Evolutionary conservation across 2,113 vertebrate genomes (phyloP).

Genomic region (Paracanthobrama guichenoti): DNA sequence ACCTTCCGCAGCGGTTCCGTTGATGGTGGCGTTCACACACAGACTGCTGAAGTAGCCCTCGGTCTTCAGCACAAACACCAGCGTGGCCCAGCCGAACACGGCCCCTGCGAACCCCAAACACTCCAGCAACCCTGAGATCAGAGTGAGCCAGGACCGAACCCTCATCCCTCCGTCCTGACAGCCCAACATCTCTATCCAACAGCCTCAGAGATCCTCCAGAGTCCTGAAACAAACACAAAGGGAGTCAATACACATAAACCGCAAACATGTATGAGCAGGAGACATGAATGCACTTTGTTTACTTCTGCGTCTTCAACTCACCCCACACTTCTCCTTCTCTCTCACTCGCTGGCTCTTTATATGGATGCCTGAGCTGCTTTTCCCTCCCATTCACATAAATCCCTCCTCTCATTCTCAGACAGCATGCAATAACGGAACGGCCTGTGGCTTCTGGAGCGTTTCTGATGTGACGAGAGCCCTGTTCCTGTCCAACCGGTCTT

Average conservation of each 20-base stretch:
- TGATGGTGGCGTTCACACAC: constrained; percentile 66
- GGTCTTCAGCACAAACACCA: constrained; percentile 86
- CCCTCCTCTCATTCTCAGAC: constrained; percentile 2
- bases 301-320: not conserved
- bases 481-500: no score
- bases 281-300: not conserved
- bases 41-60: constrained; percentile 80
- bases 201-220: not conserved
- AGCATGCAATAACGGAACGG: no score
- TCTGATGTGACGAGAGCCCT: not conserved
- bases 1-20: constrained; percentile 68
- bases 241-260: no score
- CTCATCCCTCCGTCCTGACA: not conserved
- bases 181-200: constrained; percentile 57
- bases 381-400: not conserved
- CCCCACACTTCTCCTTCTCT: not conserved
- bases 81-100: constrained; percentile 88
- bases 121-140: constrained; percentile 85
- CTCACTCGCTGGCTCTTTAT: constrained; percentile 17
- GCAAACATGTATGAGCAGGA: not conserved
- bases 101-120: constrained; percentile 82
- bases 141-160: constrained; percentile 73
- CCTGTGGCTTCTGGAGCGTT: not conserved
- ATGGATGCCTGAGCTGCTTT: not conserved
- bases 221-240: not conserved